phyloP scores from a whole-genome alignment of 2,888 invertebrate species.

The Plutella xylostella region DNA sequence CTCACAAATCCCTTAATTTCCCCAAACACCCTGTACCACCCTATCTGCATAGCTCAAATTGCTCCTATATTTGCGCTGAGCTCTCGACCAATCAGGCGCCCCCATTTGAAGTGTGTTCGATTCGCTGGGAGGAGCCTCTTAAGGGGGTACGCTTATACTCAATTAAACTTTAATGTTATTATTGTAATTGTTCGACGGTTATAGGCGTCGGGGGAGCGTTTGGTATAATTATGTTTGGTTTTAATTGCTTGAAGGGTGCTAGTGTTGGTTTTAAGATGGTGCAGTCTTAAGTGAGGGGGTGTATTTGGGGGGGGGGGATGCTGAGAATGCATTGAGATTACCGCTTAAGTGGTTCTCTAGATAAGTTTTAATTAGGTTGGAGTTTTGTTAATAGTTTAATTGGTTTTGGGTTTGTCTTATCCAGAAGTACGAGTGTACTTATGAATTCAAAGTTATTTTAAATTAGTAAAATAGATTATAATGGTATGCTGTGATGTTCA shows the following conservation, averaged over 20 bases:
- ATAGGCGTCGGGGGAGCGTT: background rate
- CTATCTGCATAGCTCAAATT: constrained; percentile 41
- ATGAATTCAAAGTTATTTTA: too few species aligned
- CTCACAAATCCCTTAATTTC: too few species aligned
- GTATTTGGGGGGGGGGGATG: background rate
- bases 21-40: constrained; percentile 27
- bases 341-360: too few species aligned
- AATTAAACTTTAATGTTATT: constrained; percentile 39
- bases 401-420: too few species aligned
- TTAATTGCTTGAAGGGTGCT: constrained; percentile 5
- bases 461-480: too few species aligned
- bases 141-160: constrained; percentile 24
- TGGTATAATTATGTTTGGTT: constrained; percentile 5
- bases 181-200: constrained; percentile 23
- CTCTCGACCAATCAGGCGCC: constrained; percentile 27
- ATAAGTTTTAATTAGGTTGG: too few species aligned
- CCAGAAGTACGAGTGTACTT: too few species aligned
- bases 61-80: constrained; percentile 26
- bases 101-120: constrained; percentile 25
- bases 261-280: background rate
- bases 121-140: constrained; percentile 23
- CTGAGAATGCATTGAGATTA: too few species aligned
- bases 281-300: background rate
- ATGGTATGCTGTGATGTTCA: too few species aligned
- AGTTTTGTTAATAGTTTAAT: too few species aligned